Percentiles rank a stretch among this genome's conserved stretches.
phyloP scores from a whole-genome alignment of 2,797 vertebrate species.

The Phylloscopus collybita region DNA sequence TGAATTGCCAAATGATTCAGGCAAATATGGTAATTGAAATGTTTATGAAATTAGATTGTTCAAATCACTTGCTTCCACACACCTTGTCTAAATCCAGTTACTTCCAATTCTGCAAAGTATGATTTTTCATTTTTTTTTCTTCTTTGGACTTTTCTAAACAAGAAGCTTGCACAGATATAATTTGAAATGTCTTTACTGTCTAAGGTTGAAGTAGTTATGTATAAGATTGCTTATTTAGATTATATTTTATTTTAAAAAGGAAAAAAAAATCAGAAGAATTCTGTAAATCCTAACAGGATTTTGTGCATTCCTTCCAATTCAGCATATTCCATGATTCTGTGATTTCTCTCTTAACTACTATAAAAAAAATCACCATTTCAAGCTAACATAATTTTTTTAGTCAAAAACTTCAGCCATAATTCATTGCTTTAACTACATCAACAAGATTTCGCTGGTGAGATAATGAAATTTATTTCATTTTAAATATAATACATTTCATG shows the following conservation, averaged over 20 bases:
- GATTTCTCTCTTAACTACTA: not conserved
- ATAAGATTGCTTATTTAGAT: not conserved
- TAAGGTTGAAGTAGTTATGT: not conserved
- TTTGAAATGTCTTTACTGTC: not conserved
- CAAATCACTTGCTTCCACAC: not conserved
- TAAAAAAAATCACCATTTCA: not conserved
- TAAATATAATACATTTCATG: not conserved
- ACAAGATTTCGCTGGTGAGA: not conserved
- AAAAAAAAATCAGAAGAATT: not conserved
- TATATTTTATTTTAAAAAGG: not conserved
- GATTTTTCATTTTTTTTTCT: not conserved
- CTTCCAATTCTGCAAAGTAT: not conserved
- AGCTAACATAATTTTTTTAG: not conserved
- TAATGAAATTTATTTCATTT: not conserved
- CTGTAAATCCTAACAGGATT: not conserved
- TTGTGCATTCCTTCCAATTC: not conserved
- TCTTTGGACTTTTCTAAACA: not conserved
- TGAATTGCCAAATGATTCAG: not conserved
- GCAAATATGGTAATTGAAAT: not conserved
- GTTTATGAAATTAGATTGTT: not conserved
- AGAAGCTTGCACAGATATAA: not conserved
- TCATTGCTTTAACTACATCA: not conserved
- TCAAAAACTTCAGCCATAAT: not conserved
- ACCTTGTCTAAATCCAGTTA: not conserved
- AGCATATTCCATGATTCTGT: not conserved